Conservation (phyloP, 2,113 vertebrate genomes). For the Lontra canadensis region DNA sequence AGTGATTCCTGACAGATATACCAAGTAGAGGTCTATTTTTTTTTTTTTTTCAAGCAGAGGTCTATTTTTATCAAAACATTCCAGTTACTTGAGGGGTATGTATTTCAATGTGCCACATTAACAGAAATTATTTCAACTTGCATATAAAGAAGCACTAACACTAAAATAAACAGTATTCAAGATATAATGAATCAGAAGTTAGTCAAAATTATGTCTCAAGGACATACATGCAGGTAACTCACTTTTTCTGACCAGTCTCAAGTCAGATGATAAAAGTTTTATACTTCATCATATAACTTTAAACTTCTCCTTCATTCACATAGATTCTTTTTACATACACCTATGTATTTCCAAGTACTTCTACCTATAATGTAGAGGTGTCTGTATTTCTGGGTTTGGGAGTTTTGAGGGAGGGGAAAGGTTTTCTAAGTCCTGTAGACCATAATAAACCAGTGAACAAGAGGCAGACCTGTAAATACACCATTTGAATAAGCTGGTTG, state of each 20-base stretch:
- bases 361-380: not conserved
- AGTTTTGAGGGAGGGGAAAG: not conserved
- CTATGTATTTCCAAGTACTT: not conserved
- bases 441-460: not conserved
- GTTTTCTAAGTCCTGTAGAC: not conserved
- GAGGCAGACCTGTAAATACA: not conserved
- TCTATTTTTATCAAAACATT: constrained; percentile 48
- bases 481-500: not conserved
- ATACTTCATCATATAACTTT: not conserved
- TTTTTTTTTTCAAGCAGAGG: not conserved
- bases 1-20: constrained; percentile 51
- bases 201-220: constrained; percentile 15
- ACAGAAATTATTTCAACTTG: constrained; percentile 44
- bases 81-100: not conserved
- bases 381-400: not conserved
- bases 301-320: not conserved
- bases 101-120: not conserved
- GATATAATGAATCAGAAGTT: constrained; percentile 14
- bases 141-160: constrained; percentile 21
- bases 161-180: constrained; percentile 50
- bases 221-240: not conserved
- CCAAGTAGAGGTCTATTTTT: too few relatives aligned
- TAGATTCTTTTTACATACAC: not conserved
- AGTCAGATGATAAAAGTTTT: not conserved
- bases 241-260: not conserved